Conservation (phyloP, 2,888 invertebrate genomes). For the Diplazon laetatorius region DNA sequence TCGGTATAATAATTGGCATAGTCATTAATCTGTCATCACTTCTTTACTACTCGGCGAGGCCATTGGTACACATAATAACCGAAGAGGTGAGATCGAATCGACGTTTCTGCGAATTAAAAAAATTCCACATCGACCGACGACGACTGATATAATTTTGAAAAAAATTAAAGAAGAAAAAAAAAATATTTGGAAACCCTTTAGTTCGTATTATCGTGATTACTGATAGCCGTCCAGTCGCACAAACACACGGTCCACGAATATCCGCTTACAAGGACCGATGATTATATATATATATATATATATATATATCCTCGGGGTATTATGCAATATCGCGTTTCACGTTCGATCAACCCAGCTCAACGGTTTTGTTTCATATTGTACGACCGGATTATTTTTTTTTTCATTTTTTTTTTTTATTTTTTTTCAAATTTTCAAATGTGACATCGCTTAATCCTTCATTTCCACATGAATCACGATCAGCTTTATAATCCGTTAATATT, state of each 20-base stretch:
- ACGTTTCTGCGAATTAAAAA: too few species aligned
- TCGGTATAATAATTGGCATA: constrained; percentile 86
- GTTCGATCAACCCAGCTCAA: constrained; percentile 10
- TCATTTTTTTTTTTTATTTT: neutral
- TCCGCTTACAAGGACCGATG: constrained; percentile 37
- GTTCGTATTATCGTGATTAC: too few species aligned
- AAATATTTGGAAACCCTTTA: too few species aligned
- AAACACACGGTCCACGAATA: constrained; percentile 31
- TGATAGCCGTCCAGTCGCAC: neutral
- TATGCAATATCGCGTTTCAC: constrained; percentile 35
- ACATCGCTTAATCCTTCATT: neutral
- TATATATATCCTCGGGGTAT: constrained; percentile 26
- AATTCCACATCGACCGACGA: too few species aligned
- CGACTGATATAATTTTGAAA: too few species aligned
- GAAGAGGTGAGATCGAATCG: constrained; percentile 70
- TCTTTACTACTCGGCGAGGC: constrained; percentile 84
- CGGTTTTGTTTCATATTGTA: neutral
- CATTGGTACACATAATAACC: constrained; percentile 74
- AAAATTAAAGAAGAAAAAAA: too few species aligned
- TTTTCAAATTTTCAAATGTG: constrained; percentile 8
- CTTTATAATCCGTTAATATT: neutral
- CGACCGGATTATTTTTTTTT: neutral
- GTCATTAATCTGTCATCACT: constrained; percentile 83
- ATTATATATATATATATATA: too few species aligned
- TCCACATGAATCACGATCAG: neutral